These are phyloP conservation scores for Macroramphosus scolopax DNA, from an alignment of 2,797 vertebrate genomes.

Conservation along the genomic window DNA sequence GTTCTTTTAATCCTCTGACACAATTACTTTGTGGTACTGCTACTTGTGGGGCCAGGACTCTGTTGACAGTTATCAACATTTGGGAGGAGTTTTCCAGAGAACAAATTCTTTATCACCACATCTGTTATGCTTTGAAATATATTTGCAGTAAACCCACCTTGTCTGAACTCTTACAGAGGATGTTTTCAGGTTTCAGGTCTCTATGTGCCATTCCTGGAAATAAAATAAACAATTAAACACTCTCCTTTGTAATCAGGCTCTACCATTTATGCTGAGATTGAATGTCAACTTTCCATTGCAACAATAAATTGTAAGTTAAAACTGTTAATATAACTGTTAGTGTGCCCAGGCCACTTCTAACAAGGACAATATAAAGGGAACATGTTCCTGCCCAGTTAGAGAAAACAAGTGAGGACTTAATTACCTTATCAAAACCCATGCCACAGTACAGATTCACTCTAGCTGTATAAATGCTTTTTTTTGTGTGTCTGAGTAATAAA, in stretches of 20 bases:
- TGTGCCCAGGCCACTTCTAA: background rate
- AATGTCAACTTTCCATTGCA: too few relatives aligned
- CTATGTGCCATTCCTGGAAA: conserved; percentile 91
- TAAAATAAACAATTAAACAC: background rate
- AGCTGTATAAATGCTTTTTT: background rate
- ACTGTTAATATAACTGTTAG: too few relatives aligned
- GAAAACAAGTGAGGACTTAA: background rate
- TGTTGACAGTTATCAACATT: too few relatives aligned
- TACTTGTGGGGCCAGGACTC: too few relatives aligned
- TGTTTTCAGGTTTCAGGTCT: conserved; percentile 97
- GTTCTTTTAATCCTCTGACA: background rate
- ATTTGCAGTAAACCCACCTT: conserved; percentile 77
- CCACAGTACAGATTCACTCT: background rate
- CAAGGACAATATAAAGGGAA: too few relatives aligned
- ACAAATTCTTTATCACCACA: conserved; percentile 6
- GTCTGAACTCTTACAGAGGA: conserved; percentile 90
- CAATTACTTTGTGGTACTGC: too few relatives aligned
- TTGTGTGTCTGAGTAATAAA: background rate
- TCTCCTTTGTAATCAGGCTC: too few relatives aligned
- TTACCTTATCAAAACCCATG: background rate
- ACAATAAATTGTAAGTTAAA: too few relatives aligned
- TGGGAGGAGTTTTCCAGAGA: too few relatives aligned
- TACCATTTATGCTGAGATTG: too few relatives aligned
- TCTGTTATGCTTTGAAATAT: conserved; percentile 11
- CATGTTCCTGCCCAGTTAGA: background rate